Evolutionary conservation across 1,140 invertebrate species (phyloP).

Genomic region (Tetragonula clypearis): DNA sequence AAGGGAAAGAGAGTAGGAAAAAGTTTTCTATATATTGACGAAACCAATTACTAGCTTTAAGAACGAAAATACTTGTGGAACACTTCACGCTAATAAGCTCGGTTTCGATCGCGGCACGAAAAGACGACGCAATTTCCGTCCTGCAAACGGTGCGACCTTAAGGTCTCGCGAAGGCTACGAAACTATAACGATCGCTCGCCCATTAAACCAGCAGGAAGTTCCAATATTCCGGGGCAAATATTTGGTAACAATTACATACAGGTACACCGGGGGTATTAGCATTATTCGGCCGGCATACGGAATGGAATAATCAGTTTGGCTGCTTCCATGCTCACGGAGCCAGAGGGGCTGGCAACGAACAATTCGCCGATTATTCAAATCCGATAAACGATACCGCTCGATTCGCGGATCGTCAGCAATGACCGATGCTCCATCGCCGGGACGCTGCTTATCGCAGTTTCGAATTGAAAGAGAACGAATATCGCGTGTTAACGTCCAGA

Average conservation of each 20-base stretch:
- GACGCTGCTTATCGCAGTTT: background rate
- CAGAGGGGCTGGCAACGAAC: background rate
- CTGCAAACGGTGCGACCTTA: slow-evolving; percentile 17
- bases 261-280: slow-evolving; percentile 32
- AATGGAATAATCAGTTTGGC: slow-evolving; percentile 48
- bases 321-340: background rate
- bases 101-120: background rate
- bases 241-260: slow-evolving; percentile 49
- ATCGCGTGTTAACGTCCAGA: too few species aligned
- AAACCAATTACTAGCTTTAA: background rate
- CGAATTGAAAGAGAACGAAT: too few species aligned
- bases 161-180: slow-evolving; percentile 5
- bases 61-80: background rate
- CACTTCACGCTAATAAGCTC: background rate
- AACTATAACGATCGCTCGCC: slow-evolving; percentile 31
- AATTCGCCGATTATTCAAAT: slow-evolving; percentile 52
- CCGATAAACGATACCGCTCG: slow-evolving; percentile 45
- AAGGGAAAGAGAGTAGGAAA: background rate
- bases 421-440: too few species aligned
- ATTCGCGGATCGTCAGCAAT: slow-evolving; percentile 18
- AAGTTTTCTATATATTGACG: background rate
- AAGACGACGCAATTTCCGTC: background rate
- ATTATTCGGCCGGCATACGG: slow-evolving; percentile 36
- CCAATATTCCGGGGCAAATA: slow-evolving; percentile 49
- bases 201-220: slow-evolving; percentile 37